Conservation (phyloP, 2,113 vertebrate species). For the Cyanoramphus novaezelandiae region DNA sequence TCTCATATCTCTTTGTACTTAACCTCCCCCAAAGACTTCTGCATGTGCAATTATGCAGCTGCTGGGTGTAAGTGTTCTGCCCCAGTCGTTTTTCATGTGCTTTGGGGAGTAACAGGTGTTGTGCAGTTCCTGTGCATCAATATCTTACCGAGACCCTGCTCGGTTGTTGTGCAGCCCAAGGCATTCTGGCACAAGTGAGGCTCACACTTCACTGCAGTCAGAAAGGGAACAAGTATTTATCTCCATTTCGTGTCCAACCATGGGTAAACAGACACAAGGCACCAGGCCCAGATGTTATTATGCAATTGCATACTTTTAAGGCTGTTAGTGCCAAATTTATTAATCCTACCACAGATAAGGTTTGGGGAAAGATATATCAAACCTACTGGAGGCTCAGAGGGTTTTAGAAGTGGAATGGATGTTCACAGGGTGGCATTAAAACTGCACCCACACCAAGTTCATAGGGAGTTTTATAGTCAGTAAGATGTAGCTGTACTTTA, state of each 20-base stretch:
- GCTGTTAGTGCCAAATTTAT: constrained; percentile 13
- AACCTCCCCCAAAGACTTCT: not conserved
- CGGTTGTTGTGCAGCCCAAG: not conserved
- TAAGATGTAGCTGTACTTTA: constrained; percentile 36
- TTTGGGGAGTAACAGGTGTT: not conserved
- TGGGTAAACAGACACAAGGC: not conserved
- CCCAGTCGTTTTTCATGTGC: not conserved
- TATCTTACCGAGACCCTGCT: not conserved
- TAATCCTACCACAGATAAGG: not conserved
- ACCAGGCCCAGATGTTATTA: not conserved
- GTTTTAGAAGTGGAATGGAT: not conserved
- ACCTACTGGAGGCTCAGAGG: not conserved
- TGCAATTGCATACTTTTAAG: not conserved
- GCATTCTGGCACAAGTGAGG: not conserved
- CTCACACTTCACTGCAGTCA: not conserved
- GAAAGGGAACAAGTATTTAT: not conserved
- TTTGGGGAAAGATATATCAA: not conserved
- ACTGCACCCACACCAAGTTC: not conserved
- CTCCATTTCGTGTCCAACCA: constrained; percentile 7
- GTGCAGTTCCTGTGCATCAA: not conserved
- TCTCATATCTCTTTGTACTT: not conserved
- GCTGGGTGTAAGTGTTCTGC: not conserved
- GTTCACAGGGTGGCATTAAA: constrained; percentile 18
- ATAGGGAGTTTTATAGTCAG: constrained; percentile 43
- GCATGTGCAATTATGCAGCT: not conserved